phyloP scores from a whole-genome alignment of 2,797 vertebrate genomes.

The Brachyrhaphis roseni region DNA sequence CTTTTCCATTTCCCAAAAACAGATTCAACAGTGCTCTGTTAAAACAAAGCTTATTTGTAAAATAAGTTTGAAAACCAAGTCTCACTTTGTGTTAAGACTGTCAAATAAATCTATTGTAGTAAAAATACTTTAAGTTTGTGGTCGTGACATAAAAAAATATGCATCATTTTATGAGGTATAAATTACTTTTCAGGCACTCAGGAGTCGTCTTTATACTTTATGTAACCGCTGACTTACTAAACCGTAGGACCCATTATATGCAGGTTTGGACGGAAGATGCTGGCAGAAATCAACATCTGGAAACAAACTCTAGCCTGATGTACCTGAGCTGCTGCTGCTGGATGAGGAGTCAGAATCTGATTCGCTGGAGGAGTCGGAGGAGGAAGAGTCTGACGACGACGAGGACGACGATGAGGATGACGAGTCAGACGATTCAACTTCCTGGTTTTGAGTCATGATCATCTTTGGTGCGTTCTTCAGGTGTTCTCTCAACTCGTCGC shows the following conservation, averaged over 20 bases:
- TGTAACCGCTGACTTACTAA: neutral
- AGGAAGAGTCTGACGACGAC: slow-evolving; percentile 83
- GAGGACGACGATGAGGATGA: slow-evolving; percentile 83
- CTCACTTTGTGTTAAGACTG: neutral
- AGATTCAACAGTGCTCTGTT: neutral
- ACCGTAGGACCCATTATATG: neutral
- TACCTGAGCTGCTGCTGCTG: slow-evolving; percentile 70
- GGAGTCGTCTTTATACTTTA: neutral
- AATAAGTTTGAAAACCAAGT: neutral
- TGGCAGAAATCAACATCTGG: neutral
- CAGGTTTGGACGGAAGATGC: neutral
- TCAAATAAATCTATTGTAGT: neutral
- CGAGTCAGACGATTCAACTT: slow-evolving; percentile 90
- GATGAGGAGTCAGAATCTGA: slow-evolving; percentile 71
- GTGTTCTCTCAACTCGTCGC: slow-evolving; percentile 96
- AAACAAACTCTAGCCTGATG: neutral
- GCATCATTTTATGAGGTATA: neutral
- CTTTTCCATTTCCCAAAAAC: neutral
- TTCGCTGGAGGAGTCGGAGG: slow-evolving; percentile 79
- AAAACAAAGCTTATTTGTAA: neutral
- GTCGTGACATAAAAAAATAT: neutral
- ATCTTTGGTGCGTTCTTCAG: slow-evolving; percentile 97
- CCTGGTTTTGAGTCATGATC: slow-evolving; percentile 96
- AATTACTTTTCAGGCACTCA: neutral
- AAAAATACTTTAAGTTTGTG: neutral